Conservation (phyloP, 2,113 vertebrate genomes). For the Coturnix japonica region DNA sequence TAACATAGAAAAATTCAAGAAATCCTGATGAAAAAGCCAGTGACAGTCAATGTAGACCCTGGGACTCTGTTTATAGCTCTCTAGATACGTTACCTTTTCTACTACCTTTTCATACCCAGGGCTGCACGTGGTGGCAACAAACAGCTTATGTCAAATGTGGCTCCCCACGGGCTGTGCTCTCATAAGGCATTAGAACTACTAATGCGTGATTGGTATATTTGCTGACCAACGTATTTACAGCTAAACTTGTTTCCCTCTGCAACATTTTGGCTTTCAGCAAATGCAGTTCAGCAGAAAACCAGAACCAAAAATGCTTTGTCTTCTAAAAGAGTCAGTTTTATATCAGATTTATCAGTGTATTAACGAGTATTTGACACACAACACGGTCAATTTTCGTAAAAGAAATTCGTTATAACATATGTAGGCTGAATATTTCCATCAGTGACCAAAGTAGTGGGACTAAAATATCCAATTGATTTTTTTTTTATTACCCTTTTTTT, state of each 20-base stretch:
- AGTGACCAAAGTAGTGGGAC: conserved; percentile 1
- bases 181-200: background rate
- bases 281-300: background rate
- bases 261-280: background rate
- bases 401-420: background rate
- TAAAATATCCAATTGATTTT: background rate
- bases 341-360: background rate
- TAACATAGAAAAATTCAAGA: background rate
- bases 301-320: background rate
- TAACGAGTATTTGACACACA: background rate
- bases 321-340: background rate
- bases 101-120: background rate
- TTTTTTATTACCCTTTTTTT: background rate
- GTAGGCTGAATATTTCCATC: background rate
- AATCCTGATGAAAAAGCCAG: background rate
- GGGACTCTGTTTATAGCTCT: background rate
- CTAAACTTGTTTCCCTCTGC: background rate
- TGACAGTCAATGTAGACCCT: background rate
- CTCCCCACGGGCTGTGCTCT: accelerated
- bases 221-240: background rate
- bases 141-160: background rate
- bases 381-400: background rate
- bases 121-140: background rate
- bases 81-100: too few species aligned
- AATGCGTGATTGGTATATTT: background rate